Percentiles rank a stretch among this genome's conserved stretches.
These are phyloP conservation scores for Sinocyclocheilus anophthalmus DNA, from an alignment of 2,113 vertebrate species.

Conservation along the genomic window DNA sequence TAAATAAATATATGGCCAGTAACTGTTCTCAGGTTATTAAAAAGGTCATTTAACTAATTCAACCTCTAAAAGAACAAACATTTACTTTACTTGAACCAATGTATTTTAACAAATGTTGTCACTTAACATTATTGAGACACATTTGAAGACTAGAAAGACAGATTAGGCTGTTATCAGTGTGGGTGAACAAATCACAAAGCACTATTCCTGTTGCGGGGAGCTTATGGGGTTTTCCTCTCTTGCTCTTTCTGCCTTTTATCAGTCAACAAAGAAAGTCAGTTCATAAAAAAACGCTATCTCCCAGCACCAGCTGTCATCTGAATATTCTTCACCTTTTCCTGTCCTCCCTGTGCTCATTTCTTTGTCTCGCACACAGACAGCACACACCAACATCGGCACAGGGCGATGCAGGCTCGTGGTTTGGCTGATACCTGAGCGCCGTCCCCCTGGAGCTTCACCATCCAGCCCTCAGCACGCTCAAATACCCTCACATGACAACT, in stretches of 20 bases:
- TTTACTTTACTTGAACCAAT: neutral
- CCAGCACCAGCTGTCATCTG: constrained; percentile 1
- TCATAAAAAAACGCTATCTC: constrained; percentile 13
- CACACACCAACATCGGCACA: constrained; percentile 50
- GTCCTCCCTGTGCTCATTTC: constrained; percentile 14
- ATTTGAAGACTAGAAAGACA: constrained; percentile 7
- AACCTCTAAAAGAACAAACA: neutral
- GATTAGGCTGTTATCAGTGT: neutral
- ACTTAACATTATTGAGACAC: neutral
- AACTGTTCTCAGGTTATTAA: neutral
- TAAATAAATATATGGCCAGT: neutral
- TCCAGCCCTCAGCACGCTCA: constrained; percentile 36
- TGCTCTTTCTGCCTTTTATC: constrained; percentile 50
- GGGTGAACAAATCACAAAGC: neutral
- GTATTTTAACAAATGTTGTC: neutral
- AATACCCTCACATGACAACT: constrained; percentile 43
- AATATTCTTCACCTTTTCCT: constrained; percentile 22
- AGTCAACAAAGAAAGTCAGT: constrained; percentile 4
- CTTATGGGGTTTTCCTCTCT: constrained; percentile 43
- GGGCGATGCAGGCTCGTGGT: neutral
- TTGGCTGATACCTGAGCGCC: constrained; percentile 62
- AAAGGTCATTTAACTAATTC: neutral
- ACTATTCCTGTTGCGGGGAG: constrained; percentile 37
- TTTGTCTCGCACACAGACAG: constrained; percentile 59
- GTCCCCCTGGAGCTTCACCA: constrained; percentile 55